Conservation (phyloP, 2,888 invertebrate genomes). For the Tenthredo livida region DNA sequence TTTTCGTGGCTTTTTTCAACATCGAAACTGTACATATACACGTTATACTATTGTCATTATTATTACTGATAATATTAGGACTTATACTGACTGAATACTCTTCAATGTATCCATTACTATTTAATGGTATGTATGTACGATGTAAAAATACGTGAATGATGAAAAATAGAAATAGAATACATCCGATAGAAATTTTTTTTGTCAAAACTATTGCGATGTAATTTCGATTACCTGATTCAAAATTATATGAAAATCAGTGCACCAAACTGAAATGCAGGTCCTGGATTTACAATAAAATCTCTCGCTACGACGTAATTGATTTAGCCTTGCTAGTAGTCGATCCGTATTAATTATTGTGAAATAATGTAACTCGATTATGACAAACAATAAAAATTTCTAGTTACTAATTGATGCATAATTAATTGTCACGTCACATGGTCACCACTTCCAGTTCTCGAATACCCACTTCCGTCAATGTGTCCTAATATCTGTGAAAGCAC, state of each 20-base stretch:
- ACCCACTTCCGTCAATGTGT: not conserved
- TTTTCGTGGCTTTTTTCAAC: constrained; percentile 47
- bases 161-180: not conserved
- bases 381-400: constrained; percentile 56
- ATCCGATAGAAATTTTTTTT: constrained; percentile 6
- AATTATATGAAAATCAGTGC: constrained; percentile 21
- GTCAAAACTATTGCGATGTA: constrained; percentile 10
- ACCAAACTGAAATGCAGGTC: not conserved
- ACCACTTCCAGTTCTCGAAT: not conserved
- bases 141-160: not conserved
- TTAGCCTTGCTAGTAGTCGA: constrained; percentile 50
- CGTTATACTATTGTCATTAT: constrained; percentile 39
- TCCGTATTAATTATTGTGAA: constrained; percentile 39
- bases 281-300: constrained; percentile 24
- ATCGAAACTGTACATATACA: constrained; percentile 48
- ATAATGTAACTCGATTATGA: constrained; percentile 51
- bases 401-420: constrained; percentile 44
- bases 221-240: constrained; percentile 4
- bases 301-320: constrained; percentile 12
- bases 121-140: constrained; percentile 39
- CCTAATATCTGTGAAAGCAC: not conserved
- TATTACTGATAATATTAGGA: constrained; percentile 41
- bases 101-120: constrained; percentile 47
- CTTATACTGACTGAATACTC: constrained; percentile 50
- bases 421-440: not conserved